Percentiles rank a stretch among this genome's conserved stretches.
phyloP scores from a whole-genome alignment of 2,113 vertebrate species.

The Indicator indicator region DNA sequence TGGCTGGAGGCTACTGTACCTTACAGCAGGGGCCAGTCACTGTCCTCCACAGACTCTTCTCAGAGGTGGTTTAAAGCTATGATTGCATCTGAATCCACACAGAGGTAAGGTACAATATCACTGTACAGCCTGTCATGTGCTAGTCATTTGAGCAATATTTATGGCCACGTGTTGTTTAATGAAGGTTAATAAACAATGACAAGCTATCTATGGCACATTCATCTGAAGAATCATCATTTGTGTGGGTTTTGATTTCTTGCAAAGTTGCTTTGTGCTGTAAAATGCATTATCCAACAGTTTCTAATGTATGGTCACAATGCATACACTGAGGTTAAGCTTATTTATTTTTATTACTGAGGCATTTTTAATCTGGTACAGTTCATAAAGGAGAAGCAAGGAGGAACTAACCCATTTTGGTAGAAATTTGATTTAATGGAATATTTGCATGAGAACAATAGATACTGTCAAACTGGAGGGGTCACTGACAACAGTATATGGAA shows the following conservation, averaged over 20 bases:
- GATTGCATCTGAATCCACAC: neutral
- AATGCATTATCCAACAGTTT: neutral
- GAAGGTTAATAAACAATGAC: neutral
- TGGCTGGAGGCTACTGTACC: neutral
- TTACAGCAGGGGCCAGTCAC: neutral
- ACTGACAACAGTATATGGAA: neutral
- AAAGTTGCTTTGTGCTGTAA: neutral
- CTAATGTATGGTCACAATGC: neutral
- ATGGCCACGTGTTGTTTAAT: neutral
- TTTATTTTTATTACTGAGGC: neutral
- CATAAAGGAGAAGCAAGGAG: neutral
- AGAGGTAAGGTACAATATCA: neutral
- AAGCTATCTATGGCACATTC: neutral
- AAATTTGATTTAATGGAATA: slow-evolving; percentile 29
- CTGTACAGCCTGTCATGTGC: neutral
- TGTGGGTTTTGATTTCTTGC: slow-evolving; percentile 1
- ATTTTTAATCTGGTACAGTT: neutral
- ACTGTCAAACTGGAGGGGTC: neutral
- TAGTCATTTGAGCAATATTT: neutral
- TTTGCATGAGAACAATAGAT: neutral
- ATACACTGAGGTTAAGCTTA: neutral
- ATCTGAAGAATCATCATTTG: neutral
- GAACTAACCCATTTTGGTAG: neutral
- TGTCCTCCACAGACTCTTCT: neutral
- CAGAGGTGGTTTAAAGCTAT: neutral